Base-by-base conservation (phyloP, 2,113 vertebrate genomes). In the Upupa epops region DNA sequence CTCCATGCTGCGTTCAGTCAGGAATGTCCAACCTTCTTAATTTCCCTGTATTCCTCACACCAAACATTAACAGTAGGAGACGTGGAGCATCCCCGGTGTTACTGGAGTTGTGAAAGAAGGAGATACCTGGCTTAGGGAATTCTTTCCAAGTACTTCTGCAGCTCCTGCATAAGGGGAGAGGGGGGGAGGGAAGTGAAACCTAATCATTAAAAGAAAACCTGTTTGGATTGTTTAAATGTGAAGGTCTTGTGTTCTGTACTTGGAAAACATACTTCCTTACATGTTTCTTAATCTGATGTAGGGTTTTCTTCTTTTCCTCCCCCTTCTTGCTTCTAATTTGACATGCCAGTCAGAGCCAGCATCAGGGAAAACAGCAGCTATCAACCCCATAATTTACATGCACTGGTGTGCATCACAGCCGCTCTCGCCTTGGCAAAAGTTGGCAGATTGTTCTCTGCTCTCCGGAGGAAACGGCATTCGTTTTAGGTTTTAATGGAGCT, bases 161-260 rank as follows among this genome's bases (percentile, higher is more conserved):
- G 36, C 68, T 92, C 31, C 45, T 83, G n/a, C 26, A 77, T 83
- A 36, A 75, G 12, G 26, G 72, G 51, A 14, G 94, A 65, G 84
- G 87, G 91, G 66, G 42, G 73, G 45, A 9, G 69, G 89, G 66
- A 93, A 73, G 48, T 58, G 61, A 93, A 95, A 78, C 61, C 15
- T 83, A 93, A 83, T 88, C 88, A 92, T 96, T 95, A 96, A 93
- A 97, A 77, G 58, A 95, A 95, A 96, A 96, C 64, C 78, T 95
- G 84, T 75, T 94, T 51, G 63, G 54, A 83, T 40, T 92, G 55
- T 79, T 86, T 92, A 96, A 95, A 71, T 86, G 32, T 82, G 65
- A 79, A 96, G 92, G 86, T 91, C 82, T 92, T 87, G 36, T 70
- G 42, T 94, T 92, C 80, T 93, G 36, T 32, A 72, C 69, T 84